These are phyloP conservation scores for Alligator mississippiensis DNA, from an alignment of 2,113 vertebrate genomes.

Conservation along the genomic window DNA sequence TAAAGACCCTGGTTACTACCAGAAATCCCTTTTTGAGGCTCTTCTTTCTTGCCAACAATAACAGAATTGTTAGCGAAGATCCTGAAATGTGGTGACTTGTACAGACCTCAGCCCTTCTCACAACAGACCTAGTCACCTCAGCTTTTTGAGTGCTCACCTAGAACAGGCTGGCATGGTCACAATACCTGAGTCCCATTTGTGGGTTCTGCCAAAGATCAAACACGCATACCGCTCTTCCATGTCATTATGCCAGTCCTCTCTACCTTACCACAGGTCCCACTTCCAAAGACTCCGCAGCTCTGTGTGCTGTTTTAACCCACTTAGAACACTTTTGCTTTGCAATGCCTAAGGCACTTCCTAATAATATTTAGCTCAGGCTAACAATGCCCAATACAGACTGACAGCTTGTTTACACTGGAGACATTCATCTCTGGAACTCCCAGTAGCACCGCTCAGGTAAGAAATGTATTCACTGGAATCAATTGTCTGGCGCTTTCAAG, in stretches of 20 bases:
- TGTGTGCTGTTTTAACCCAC: not conserved
- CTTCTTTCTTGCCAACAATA: not conserved
- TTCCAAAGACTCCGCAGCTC: not conserved
- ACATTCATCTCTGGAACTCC: not conserved
- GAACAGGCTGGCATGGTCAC: accelerated
- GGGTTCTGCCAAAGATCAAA: not conserved
- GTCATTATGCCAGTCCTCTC: accelerated
- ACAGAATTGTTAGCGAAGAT: slow-evolving; percentile 10
- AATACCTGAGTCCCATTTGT: not conserved
- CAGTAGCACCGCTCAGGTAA: accelerated
- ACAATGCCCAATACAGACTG: not conserved
- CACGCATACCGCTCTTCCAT: not conserved
- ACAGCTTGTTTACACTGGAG: not conserved
- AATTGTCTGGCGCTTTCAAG: not conserved
- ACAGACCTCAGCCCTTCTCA: not conserved
- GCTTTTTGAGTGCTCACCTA: not conserved
- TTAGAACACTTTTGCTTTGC: not conserved
- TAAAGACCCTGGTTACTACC: slow-evolving; percentile 37
- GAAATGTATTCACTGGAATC: not conserved
- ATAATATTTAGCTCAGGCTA: not conserved
- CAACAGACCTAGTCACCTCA: not conserved
- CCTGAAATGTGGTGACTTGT: not conserved
- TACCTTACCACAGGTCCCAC: not conserved
- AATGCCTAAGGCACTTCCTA: not conserved
- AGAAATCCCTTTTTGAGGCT: not conserved